phyloP scores from a whole-genome alignment of 2,797 vertebrate species.

The Gouania willdenowi region DNA sequence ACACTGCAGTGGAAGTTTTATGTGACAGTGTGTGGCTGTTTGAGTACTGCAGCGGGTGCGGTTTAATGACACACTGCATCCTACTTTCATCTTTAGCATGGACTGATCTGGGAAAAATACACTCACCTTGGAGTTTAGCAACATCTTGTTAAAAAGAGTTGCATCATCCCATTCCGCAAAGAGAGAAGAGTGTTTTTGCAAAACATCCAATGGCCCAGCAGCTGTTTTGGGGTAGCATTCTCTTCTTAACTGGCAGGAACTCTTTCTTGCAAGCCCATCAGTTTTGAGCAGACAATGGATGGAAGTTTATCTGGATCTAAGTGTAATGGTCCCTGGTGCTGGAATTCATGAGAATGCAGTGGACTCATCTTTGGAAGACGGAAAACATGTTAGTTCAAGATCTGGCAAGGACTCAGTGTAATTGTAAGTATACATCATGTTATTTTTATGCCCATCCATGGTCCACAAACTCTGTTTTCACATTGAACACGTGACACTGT shows the following conservation, averaged over 20 bases:
- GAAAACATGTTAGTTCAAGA: slow-evolving; percentile 46
- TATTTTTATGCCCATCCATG: too few species aligned
- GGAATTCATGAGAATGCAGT: slow-evolving; percentile 74
- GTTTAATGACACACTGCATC: slow-evolving; percentile 66
- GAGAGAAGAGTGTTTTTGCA: slow-evolving; percentile 77
- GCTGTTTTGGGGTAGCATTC: slow-evolving; percentile 71
- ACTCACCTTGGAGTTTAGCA: slow-evolving; percentile 75
- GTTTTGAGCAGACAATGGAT: slow-evolving; percentile 68
- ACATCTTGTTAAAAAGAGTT: slow-evolving; percentile 74
- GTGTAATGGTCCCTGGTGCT: slow-evolving; percentile 59
- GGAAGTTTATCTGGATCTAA: slow-evolving; percentile 54
- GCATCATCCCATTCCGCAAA: slow-evolving; percentile 69
- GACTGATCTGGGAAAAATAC: slow-evolving; percentile 84
- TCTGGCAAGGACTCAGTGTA: slow-evolving; percentile 60
- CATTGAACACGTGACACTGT: too few species aligned
- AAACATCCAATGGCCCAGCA: slow-evolving; percentile 69
- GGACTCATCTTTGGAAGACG: slow-evolving; percentile 83
- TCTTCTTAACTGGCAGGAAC: slow-evolving; percentile 76
- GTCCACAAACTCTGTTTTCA: too few species aligned
- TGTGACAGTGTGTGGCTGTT: slow-evolving; percentile 16
- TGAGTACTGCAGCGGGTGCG: slow-evolving; percentile 56
- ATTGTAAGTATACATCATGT: slow-evolving; percentile 68
- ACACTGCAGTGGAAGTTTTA: slow-evolving; percentile 37
- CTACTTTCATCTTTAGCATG: slow-evolving; percentile 57
- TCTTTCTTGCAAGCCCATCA: slow-evolving; percentile 43